phyloP scores from a whole-genome alignment of 2,888 invertebrate genomes.

The Amblyjoppa fuscipennis region DNA sequence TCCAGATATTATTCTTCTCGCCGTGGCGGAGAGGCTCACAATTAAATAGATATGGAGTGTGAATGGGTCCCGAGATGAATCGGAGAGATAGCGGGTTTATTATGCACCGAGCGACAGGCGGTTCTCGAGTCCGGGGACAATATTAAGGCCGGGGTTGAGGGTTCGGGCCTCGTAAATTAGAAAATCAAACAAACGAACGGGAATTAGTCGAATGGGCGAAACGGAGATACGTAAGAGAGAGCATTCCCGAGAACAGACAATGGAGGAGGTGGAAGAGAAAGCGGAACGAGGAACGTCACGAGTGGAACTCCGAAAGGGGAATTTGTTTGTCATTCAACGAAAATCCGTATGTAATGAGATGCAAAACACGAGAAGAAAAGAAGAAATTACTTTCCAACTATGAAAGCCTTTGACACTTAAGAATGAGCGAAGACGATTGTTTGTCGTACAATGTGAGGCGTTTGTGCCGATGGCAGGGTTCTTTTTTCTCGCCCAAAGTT shows the following conservation, averaged over 20 bases:
- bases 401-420: neutral
- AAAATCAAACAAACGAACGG: constrained; percentile 30
- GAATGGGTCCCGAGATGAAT: constrained; percentile 59
- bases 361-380: neutral
- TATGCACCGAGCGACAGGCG: constrained; percentile 34
- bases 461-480: no score
- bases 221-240: neutral
- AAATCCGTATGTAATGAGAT: constrained; percentile 47
- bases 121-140: constrained; percentile 20
- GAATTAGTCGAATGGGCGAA: constrained; percentile 6
- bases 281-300: neutral
- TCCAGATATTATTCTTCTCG: constrained; percentile 58
- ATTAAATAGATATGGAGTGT: constrained; percentile 54
- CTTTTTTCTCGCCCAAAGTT: no score
- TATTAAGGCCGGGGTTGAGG: constrained; percentile 4
- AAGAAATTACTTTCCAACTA: neutral
- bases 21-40: constrained; percentile 25
- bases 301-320: neutral
- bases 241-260: constrained; percentile 26
- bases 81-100: constrained; percentile 44
- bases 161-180: constrained; percentile 33
- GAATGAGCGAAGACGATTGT: neutral
- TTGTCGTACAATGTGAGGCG: neutral
- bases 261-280: constrained; percentile 30
- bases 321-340: constrained; percentile 43